Evolutionary conservation across 2,113 vertebrate species (phyloP).

Genomic region (Thermophis baileyi): DNA sequence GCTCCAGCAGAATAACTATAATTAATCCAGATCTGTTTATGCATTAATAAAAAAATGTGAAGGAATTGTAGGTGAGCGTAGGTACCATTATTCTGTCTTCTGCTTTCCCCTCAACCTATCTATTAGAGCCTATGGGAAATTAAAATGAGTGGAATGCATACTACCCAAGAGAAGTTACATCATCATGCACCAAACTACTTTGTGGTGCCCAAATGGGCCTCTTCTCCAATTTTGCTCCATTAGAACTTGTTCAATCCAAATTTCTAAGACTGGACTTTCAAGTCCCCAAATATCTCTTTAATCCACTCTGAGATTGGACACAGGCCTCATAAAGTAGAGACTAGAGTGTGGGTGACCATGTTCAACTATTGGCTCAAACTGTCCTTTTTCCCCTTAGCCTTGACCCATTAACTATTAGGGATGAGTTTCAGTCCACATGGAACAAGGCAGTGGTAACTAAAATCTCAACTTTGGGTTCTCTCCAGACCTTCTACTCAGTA

Average conservation of each 20-base stretch:
- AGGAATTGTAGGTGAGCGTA: neutral
- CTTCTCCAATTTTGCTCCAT: neutral
- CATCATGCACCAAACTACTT: neutral
- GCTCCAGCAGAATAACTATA: neutral
- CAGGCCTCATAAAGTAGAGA: neutral
- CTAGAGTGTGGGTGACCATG: neutral
- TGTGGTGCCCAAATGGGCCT: neutral
- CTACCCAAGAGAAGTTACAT: neutral
- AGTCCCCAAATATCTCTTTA: neutral
- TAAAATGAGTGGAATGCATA: neutral
- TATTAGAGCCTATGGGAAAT: neutral
- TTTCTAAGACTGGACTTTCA: neutral
- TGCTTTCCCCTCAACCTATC: neutral
- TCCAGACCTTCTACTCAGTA: neutral
- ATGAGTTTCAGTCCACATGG: neutral
- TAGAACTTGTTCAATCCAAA: neutral
- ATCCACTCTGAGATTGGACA: neutral
- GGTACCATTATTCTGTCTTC: neutral
- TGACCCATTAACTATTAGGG: neutral
- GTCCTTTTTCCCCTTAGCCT: neutral
- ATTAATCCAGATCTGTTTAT: neutral
- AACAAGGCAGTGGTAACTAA: neutral
- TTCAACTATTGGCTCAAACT: neutral
- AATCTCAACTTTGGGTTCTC: neutral
- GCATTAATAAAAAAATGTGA: neutral